Evolutionary conservation across 2,888 invertebrate species (phyloP).

Genomic region (Antitype chi): DNA sequence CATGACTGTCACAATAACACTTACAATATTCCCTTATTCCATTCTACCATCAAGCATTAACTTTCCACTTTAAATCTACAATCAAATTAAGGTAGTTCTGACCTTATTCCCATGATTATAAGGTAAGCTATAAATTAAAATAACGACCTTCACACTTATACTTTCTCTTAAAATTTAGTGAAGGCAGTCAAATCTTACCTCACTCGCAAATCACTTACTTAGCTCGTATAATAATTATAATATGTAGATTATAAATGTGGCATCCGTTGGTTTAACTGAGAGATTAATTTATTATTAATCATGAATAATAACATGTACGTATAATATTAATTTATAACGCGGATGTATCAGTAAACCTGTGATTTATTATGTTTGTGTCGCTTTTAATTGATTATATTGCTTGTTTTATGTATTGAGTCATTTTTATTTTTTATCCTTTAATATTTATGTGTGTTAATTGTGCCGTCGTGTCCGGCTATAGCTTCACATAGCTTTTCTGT

Average conservation of each 20-base stretch:
- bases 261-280: constrained; percentile 27
- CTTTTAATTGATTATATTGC: constrained; percentile 55
- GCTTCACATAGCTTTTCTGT: not conserved
- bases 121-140: constrained; percentile 38
- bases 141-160: constrained; percentile 46
- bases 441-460: constrained; percentile 26
- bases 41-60: not conserved
- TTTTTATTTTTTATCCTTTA: constrained; percentile 48
- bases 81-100: constrained; percentile 13
- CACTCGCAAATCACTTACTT: constrained; percentile 27
- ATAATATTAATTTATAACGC: constrained; percentile 62
- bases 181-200: constrained; percentile 12
- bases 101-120: constrained; percentile 43
- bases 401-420: constrained; percentile 50
- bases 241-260: constrained; percentile 43
- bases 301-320: constrained; percentile 46
- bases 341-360: constrained; percentile 61
- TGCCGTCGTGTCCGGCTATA: not conserved
- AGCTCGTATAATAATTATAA: constrained; percentile 39
- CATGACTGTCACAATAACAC: not conserved
- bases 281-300: constrained; percentile 54
- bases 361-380: constrained; percentile 60
- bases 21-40: too few relatives aligned
- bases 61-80: constrained; percentile 28
- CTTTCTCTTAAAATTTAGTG: constrained; percentile 42